A percentile compares a stretch with the other conserved stretches of the same genome.
phyloP scores from a whole-genome alignment of 1,140 invertebrate species.

The Leptopilina clavipes region DNA sequence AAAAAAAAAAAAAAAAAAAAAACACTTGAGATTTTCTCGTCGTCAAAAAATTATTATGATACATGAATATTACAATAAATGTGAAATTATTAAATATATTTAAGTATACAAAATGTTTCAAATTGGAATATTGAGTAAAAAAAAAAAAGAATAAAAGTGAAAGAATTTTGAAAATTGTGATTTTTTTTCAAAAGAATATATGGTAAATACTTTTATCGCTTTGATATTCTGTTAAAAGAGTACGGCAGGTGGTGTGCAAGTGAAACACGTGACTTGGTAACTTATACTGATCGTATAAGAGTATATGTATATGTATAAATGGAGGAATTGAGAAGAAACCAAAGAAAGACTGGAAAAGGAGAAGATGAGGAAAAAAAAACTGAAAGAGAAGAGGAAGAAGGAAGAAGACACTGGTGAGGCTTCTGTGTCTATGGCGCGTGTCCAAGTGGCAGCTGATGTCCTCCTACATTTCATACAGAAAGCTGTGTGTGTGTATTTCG shows the following conservation, averaged over 20 bases:
- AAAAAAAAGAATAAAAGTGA: too few relatives aligned
- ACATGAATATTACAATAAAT: too few relatives aligned
- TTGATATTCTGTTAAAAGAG: not conserved
- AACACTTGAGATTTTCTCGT: not conserved
- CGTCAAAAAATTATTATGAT: not conserved
- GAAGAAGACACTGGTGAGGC: conserved; percentile 45
- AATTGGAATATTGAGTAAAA: too few relatives aligned
- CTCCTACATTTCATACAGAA: conserved; percentile 40
- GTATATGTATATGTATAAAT: not conserved
- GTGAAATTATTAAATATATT: too few relatives aligned
- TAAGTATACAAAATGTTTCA: too few relatives aligned
- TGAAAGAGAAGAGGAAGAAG: conserved; percentile 39
- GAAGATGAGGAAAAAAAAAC: too few relatives aligned
- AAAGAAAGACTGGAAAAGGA: conserved; percentile 39
- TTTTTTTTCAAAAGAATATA: not conserved
- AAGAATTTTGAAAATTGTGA: too few relatives aligned
- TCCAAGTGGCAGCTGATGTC: conserved; percentile 68
- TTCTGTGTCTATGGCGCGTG: conserved; percentile 66
- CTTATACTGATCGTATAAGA: conserved; percentile 22
- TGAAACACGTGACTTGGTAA: conserved; percentile 12
- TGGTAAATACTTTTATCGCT: not conserved
- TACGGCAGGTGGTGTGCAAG: not conserved
- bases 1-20: too few relatives aligned
- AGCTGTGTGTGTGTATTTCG: conserved; percentile 24
- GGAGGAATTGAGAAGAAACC: conserved; percentile 45